Evolutionary conservation across 1,140 invertebrate genomes (phyloP).

Genomic region (Kradibia gibbosae): DNA sequence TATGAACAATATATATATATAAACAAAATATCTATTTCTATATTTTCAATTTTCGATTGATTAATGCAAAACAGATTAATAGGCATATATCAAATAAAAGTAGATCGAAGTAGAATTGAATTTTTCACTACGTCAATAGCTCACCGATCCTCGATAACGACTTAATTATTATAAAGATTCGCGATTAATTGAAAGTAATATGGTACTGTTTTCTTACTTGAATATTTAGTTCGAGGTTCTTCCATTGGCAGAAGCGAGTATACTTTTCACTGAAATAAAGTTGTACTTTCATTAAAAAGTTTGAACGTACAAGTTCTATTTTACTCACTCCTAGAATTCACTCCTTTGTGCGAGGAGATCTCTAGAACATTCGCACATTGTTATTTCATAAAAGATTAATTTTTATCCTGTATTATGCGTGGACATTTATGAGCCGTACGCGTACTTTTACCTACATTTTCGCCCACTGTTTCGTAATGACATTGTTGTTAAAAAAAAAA

Average conservation of each 20-base stretch:
- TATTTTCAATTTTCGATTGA: too few species aligned
- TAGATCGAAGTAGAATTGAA: too few species aligned
- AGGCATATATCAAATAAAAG: too few species aligned
- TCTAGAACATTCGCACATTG: not conserved
- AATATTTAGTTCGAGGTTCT: slow-evolving; percentile 99
- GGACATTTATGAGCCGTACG: too few species aligned
- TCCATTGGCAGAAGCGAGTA: slow-evolving; percentile 99
- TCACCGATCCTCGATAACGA: not conserved
- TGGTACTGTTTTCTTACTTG: slow-evolving; percentile 78
- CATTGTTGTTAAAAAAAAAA: too few species aligned
- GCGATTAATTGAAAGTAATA: not conserved
- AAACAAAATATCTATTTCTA: too few species aligned
- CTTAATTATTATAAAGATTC: not conserved
- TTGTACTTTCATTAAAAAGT: slow-evolving; percentile 38
- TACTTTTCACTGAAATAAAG: slow-evolving; percentile 95
- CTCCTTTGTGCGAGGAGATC: not conserved
- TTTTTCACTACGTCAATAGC: too few species aligned
- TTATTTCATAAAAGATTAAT: not conserved
- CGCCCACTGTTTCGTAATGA: too few species aligned
- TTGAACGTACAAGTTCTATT: not conserved
- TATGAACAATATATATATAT: too few species aligned
- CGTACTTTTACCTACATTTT: too few species aligned
- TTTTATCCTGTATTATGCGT: too few species aligned
- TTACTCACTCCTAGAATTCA: not conserved
- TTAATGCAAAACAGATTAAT: too few species aligned